These are phyloP conservation scores for Catharus bicknelli DNA, from an alignment of 2,113 vertebrate genomes.

Conservation along the genomic window DNA sequence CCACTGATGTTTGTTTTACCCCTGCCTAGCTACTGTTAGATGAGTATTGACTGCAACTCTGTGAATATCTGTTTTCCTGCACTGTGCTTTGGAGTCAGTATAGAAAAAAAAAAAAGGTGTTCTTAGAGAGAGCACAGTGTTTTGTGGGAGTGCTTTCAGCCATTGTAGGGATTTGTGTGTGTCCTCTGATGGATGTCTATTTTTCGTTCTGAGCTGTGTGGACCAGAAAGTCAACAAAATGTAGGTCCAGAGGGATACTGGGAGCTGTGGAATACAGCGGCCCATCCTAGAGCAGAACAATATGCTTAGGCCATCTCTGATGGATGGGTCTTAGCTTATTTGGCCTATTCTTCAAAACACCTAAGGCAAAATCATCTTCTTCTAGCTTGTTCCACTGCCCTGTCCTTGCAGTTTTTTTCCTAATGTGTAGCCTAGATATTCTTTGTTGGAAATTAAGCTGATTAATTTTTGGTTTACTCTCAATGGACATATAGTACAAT, in stretches of 20 bases:
- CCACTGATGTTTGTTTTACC: neutral
- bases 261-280: neutral
- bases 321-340: neutral
- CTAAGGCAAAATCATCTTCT: neutral
- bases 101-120: neutral
- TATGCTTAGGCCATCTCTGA: neutral
- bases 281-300: neutral
- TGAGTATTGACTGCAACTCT: neutral
- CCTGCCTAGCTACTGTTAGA: neutral
- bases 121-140: neutral
- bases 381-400: neutral
- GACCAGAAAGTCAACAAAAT: neutral
- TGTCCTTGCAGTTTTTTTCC: neutral
- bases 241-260: neutral
- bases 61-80: neutral
- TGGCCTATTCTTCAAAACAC: neutral
- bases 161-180: neutral
- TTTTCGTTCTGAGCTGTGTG: neutral
- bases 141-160: neutral
- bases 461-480: conserved; percentile 32
- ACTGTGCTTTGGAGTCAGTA: neutral
- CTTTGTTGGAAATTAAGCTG: neutral
- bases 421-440: neutral
- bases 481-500: neutral
- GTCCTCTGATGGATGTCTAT: neutral